Evolutionary conservation across 1,140 invertebrate species (phyloP), one percentile per base, ranked within the genome.

Genomic region (Pristionchus pacificus): DNA sequence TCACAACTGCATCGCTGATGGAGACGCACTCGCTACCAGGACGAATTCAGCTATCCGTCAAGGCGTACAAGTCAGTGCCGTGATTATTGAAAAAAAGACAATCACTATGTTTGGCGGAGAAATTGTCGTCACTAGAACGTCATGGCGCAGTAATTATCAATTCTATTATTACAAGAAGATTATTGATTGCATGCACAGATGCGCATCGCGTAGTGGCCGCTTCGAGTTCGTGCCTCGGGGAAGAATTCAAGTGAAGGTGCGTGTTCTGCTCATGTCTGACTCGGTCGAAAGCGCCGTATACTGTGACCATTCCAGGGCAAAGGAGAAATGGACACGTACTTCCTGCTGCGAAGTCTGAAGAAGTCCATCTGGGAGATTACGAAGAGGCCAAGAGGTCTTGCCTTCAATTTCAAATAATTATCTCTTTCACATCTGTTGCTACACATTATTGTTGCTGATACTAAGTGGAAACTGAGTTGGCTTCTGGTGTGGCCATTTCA

Each of bases 1-100:
- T 87, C 0, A 87, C 86, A 70, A 86, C 85, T 29, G 86, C 86
- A 0, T 72, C 79, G 27, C 57, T 80, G 38, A 83, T 83, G 81
- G 80, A 84, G 67, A 73, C 70, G 30, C 82, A 82, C 66, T 77
- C 74, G 15, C 79, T 75, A 14, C 60, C 74, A 6, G 76, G 80
- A 6, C 30, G 79, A 59, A 77, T 82, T 62, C 80, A 82, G 29
- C 82, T 80, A 62, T 78, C 76, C 66, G 76, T 77, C 33, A 55
- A 80, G 6, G 75, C 61, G 28, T n/a, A n/a, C n/a, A n/a, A n/a
- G n/a, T n/a, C n/a, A n/a, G n/a, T n/a, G n/a, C n/a, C n/a, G n/a
- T n/a, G n/a, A n/a, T n/a, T n/a, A n/a, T n/a, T n/a, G n/a, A n/a
- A n/a, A n/a, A n/a, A n/a, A n/a, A n/a, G n/a, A n/a, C n/a, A n/a